These are phyloP conservation scores for Synergus itoensis DNA, from an alignment of 2,888 invertebrate species.

Conservation along the genomic window DNA sequence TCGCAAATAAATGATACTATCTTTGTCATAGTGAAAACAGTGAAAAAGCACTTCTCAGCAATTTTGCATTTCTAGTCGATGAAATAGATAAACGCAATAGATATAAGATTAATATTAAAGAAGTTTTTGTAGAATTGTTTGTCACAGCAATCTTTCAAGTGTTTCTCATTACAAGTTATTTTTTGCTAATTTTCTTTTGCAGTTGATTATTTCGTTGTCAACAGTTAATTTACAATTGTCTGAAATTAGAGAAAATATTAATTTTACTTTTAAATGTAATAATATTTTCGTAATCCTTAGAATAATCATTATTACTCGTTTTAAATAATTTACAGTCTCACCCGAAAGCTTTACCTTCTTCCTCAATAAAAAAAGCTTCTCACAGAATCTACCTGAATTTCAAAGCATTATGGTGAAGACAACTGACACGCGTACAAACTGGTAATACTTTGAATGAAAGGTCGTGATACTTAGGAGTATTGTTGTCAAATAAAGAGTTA, in stretches of 20 bases:
- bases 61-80: constrained; percentile 11
- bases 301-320: not conserved
- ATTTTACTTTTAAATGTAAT: not conserved
- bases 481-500: constrained; percentile 39
- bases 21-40: not conserved
- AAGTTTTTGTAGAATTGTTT: not conserved
- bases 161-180: not conserved
- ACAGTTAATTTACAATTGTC: not conserved
- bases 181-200: not conserved
- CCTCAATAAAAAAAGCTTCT: not conserved
- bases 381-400: constrained; percentile 7
- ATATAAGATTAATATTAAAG: not conserved
- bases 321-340: not conserved
- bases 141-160: not conserved
- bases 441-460: constrained; percentile 36
- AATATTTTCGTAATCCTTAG: not conserved
- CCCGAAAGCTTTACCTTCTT: not conserved
- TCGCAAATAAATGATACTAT: constrained; percentile 9
- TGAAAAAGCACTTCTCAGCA: constrained; percentile 3
- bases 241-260: not conserved
- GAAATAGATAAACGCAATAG: constrained; percentile 18
- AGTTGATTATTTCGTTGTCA: not conserved
- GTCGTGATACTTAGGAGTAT: constrained; percentile 30
- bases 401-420: constrained; percentile 10
- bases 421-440: constrained; percentile 32